phyloP scores from a whole-genome alignment of 1,140 invertebrate species.

The Leptopilina clavipes region DNA sequence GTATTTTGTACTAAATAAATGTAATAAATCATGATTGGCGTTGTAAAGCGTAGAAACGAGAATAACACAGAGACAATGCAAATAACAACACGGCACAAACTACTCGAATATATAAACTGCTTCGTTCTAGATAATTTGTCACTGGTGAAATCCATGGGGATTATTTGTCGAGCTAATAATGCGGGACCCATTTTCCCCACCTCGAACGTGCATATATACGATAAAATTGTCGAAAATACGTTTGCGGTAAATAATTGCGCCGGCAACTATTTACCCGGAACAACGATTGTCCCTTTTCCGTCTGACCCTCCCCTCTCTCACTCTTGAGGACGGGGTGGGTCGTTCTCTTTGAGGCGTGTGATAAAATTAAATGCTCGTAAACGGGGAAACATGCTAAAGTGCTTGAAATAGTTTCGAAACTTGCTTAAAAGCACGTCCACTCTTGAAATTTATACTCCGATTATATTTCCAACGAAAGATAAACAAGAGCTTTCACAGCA shows the following conservation, averaged over 20 bases:
- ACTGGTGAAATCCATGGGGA: slow-evolving; percentile 67
- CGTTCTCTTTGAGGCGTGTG: neutral
- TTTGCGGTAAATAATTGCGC: slow-evolving; percentile 60
- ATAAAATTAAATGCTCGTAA: slow-evolving; percentile 28
- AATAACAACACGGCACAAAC: slow-evolving; percentile 53
- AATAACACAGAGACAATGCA: slow-evolving; percentile 42
- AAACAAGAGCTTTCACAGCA: neutral
- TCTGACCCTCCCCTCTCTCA: neutral
- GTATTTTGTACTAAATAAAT: slow-evolving; percentile 31
- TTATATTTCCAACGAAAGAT: neutral
- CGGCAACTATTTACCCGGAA: slow-evolving; percentile 40
- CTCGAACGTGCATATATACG: slow-evolving; percentile 46
- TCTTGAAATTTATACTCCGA: slow-evolving; percentile 12
- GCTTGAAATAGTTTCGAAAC: slow-evolving; percentile 9
- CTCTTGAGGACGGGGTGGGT: too few relatives aligned
- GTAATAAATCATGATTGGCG: slow-evolving; percentile 33
- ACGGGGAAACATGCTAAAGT: slow-evolving; percentile 12
- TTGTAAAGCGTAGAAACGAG: slow-evolving; percentile 10
- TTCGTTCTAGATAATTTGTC: slow-evolving; percentile 68
- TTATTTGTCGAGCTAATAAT: slow-evolving; percentile 71
- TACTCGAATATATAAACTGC: slow-evolving; percentile 65
- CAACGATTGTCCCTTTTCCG: slow-evolving; percentile 40
- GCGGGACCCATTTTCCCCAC: slow-evolving; percentile 49
- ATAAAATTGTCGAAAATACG: slow-evolving; percentile 62
- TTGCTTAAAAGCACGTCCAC: slow-evolving; percentile 20